Evolutionary conservation across 2,797 vertebrate species (phyloP).

Genomic region (Cottoperca gobio): DNA sequence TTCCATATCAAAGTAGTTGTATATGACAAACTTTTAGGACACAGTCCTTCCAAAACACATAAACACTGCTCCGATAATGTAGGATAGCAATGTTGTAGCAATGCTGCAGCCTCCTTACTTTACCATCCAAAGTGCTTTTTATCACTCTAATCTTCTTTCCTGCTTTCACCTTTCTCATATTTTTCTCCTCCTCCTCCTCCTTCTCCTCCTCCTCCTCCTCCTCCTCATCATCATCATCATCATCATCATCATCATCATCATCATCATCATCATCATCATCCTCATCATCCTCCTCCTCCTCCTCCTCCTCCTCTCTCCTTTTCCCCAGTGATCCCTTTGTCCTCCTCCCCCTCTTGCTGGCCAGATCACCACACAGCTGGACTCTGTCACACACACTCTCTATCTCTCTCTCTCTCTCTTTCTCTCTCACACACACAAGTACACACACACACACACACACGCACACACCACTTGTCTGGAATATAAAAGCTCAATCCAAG

Average conservation of each 20-base stretch:
- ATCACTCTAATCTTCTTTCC: constrained; percentile 11
- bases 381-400: constrained; percentile 36
- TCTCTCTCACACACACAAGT: constrained; percentile 6
- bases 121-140: not conserved
- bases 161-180: constrained; percentile 59
- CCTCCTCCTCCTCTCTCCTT: constrained; percentile 38
- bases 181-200: constrained; percentile 17
- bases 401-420: not conserved
- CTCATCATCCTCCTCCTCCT: not conserved
- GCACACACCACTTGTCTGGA: constrained; percentile 1
- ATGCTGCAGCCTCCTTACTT: not conserved
- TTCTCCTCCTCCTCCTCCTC: constrained; percentile 14
- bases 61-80: not conserved
- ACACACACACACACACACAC: constrained; percentile 1
- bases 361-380: constrained; percentile 58
- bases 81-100: no score
- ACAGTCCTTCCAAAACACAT: not conserved
- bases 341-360: constrained; percentile 42
- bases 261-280: no score
- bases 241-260: no score
- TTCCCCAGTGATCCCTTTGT: constrained; percentile 65
- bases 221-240: no score
- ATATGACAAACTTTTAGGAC: no score
- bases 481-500: constrained; percentile 10
- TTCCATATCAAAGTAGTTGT: no score